Evolutionary conservation across 2,888 invertebrate species (phyloP).

Genomic region (Odontothrips loti): DNA sequence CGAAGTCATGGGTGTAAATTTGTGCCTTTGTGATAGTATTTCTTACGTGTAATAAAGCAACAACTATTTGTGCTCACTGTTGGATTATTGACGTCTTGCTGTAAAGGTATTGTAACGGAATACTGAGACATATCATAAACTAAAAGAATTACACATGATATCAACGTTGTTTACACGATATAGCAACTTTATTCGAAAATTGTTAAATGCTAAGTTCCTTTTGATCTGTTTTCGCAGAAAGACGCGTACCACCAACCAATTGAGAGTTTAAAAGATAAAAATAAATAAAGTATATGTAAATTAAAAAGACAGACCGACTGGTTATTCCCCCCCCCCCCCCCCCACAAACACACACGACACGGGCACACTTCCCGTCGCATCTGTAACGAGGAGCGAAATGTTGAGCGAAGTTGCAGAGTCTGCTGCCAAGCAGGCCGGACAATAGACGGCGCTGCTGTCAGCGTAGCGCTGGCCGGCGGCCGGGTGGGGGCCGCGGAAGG

Average conservation of each 20-base stretch:
- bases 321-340: background rate
- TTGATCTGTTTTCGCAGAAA: background rate
- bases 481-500: too few relatives aligned
- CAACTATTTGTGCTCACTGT: background rate
- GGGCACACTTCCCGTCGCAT: too few relatives aligned
- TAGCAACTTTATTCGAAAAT: background rate
- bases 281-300: background rate
- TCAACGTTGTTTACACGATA: background rate
- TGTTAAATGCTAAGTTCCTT: background rate
- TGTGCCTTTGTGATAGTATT: slow-evolving; percentile 25
- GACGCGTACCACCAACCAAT: background rate
- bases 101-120: background rate
- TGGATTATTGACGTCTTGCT: background rate
- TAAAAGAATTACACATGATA: background rate
- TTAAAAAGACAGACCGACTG: background rate
- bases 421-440: background rate
- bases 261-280: background rate
- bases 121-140: slow-evolving; percentile 17
- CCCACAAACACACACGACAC: background rate
- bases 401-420: background rate
- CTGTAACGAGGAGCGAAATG: background rate
- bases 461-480: too few relatives aligned
- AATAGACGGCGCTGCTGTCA: background rate
- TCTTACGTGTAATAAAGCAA: background rate
- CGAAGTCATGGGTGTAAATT: background rate